A percentile compares a stretch with the other conserved stretches of the same genome.
phyloP scores from a whole-genome alignment of 2,797 vertebrate species.

The Ataeniobius toweri region DNA sequence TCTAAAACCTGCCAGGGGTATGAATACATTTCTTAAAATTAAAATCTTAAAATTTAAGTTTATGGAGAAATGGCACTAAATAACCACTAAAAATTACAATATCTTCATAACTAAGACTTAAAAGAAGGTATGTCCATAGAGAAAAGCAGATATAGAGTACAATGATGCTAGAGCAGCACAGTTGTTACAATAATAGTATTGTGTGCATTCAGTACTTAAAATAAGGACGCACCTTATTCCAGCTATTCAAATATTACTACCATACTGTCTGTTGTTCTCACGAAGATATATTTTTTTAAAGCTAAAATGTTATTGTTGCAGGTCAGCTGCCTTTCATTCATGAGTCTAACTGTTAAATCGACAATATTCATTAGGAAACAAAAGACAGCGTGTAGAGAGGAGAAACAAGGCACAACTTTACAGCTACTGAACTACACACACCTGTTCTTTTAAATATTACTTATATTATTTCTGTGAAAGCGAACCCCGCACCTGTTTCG shows the following conservation, averaged over 20 bases:
- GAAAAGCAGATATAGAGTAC: neutral
- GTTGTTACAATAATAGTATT: neutral
- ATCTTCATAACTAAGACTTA: neutral
- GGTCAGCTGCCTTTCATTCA: slow-evolving; percentile 2
- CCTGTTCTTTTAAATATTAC: fast-evolving
- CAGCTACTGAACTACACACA: neutral
- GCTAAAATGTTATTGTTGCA: neutral
- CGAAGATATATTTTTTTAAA: neutral
- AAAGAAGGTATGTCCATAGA: neutral
- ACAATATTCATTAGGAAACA: neutral
- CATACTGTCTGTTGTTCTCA: neutral
- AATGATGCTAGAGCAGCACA: neutral
- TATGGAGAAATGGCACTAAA: neutral
- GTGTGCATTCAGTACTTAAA: neutral
- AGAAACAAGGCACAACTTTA: neutral
- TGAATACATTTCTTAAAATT: neutral
- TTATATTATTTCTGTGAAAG: neutral
- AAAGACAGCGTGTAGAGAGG: neutral
- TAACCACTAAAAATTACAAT: neutral
- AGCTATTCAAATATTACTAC: neutral
- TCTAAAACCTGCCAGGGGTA: neutral
- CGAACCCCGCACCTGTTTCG: neutral
- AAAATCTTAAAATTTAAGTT: neutral
- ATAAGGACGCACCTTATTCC: neutral
- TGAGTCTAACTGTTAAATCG: slow-evolving; percentile 10